phyloP scores from a whole-genome alignment of 2,797 vertebrate genomes.

The Microctenopoma steveboyesi region DNA sequence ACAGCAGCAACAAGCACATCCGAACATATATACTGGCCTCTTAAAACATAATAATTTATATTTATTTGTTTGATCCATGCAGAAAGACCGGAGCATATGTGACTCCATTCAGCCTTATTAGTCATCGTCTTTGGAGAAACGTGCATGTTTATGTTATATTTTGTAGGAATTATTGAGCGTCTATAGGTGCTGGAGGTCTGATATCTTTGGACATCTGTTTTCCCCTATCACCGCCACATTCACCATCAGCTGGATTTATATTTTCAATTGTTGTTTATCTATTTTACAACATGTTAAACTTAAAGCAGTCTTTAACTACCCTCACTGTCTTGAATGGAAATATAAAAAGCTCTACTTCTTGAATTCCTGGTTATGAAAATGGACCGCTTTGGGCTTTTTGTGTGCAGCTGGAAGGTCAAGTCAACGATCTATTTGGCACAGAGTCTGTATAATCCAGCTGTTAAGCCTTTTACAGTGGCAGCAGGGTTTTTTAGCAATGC shows the following conservation, averaged over 20 bases:
- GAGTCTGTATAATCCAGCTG: slow-evolving; percentile 44
- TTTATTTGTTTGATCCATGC: not conserved
- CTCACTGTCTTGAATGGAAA: not conserved
- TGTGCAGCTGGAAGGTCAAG: slow-evolving; percentile 27
- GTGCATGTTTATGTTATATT: no score
- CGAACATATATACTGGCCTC: not conserved
- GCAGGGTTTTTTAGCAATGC: slow-evolving; percentile 23
- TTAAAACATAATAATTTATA: not conserved
- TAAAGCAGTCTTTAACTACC: not conserved
- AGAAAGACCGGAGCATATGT: not conserved
- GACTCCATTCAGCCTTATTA: not conserved
- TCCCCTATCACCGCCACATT: no score
- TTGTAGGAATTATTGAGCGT: not conserved
- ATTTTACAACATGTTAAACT: no score
- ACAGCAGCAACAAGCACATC: no score
- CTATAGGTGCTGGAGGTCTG: not conserved
- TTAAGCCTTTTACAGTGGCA: slow-evolving; percentile 55
- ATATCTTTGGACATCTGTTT: no score
- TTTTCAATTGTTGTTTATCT: no score
- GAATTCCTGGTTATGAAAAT: slow-evolving; percentile 31
- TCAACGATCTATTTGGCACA: slow-evolving; percentile 46
- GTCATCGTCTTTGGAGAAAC: not conserved
- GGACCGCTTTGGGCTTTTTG: slow-evolving; percentile 21
- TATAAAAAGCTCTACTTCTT: not conserved
- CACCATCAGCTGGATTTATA: no score